Evolutionary conservation across 2,113 vertebrate genomes (phyloP).

Genomic region (Varanus komodoensis): DNA sequence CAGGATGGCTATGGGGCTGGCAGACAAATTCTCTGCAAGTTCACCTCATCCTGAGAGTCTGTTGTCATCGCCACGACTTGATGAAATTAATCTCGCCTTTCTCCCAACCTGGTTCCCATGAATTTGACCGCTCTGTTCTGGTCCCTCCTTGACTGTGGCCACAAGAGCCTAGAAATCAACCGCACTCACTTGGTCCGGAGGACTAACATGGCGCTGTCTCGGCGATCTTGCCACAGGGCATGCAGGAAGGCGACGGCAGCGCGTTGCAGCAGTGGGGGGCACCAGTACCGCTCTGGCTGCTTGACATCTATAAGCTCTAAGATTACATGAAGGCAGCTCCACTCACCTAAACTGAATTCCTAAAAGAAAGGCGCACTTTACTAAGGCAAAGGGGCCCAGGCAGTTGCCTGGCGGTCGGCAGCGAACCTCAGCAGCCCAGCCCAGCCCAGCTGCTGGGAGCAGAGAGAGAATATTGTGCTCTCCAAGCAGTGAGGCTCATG

Average conservation of each 20-base stretch:
- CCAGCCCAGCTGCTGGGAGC: background rate
- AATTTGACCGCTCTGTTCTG: background rate
- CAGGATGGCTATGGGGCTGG: background rate
- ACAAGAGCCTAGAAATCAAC: too few relatives aligned
- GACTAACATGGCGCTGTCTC: constrained; percentile 95
- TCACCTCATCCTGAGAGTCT: background rate
- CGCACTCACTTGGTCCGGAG: constrained; percentile 89
- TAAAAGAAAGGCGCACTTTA: constrained; percentile 55
- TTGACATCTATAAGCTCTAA: constrained; percentile 91
- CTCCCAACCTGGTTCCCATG: too few relatives aligned
- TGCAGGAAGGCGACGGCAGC: constrained; percentile 94
- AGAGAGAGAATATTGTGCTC: background rate
- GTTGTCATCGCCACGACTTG: background rate
- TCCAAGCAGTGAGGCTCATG: background rate
- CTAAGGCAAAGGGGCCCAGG: background rate
- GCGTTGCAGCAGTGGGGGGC: constrained; percentile 90
- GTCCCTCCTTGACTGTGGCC: background rate
- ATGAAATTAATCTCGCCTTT: too few relatives aligned
- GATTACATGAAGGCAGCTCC: constrained; percentile 95
- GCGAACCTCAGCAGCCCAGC: background rate
- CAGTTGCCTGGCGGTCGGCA: background rate
- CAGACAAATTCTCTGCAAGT: background rate
- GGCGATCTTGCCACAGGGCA: constrained; percentile 96
- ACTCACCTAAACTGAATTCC: constrained; percentile 93
- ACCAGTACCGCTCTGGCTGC: constrained; percentile 93